Base-by-base conservation (phyloP, 2,113 vertebrate species). In the Cyprinodon tularosa region DNA sequence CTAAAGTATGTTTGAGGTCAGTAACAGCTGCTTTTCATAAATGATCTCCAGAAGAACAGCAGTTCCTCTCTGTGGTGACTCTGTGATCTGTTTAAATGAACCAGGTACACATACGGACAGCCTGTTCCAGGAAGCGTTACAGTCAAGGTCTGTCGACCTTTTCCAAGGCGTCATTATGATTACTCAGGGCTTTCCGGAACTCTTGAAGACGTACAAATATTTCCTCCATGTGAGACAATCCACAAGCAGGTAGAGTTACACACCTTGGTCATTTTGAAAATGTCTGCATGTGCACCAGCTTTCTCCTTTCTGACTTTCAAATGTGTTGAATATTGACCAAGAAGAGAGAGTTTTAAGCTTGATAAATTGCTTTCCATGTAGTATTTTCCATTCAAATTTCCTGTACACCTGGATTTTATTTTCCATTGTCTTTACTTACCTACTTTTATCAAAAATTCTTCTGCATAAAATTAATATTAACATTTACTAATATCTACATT, bases 51-150 rank as follows among this genome's bases (percentile, higher is more conserved):
- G 17, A 22, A 64, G 4, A 3, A 64, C 39, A 29, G 11, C 0
- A 47, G 29, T 44, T 47, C 5, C 44, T n/a, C 7, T 13, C 40
- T 6, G 10, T 40, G 4, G 13, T 39, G 17, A 57, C 8, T 53
- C 22, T 13, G 12, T 57, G 13, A 10, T 60, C n/a, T 71, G 13
- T 17, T 61, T 61, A 0, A 29, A 61, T 60, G 36, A 20, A 60
- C 42, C 9, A 94, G 94, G 50, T 94, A 94, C 62, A 94, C 94
- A 1, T 94, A 83, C 37, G 86, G 88, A 47, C 91, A 94, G 72
- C 87, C 93, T 61, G 93, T 94, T 3, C 85, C 91, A 40, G 94
- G 90, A n/a, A 80, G 9, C 53, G 66, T 81, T 6, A 36, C 10
- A 0, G 1, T 92, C 1, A 3, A 71, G 8, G 2, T 91, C 37